Evolutionary conservation across 2,888 invertebrate species (phyloP).

Genomic region (Lepidocyrtinus sp.): DNA sequence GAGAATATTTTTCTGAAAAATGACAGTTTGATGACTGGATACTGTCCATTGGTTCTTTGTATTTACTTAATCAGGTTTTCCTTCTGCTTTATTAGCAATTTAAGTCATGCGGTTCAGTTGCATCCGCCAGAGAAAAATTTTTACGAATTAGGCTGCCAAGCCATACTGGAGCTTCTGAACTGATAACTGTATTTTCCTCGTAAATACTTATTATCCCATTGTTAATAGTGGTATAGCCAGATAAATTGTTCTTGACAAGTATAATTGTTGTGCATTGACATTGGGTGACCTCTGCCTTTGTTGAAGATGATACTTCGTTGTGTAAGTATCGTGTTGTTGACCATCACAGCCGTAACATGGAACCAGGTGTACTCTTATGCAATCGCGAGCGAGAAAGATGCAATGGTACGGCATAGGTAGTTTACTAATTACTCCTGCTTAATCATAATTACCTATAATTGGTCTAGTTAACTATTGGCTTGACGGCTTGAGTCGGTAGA

Average conservation of each 20-base stretch:
- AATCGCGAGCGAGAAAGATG: constrained; percentile 36
- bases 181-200: too few relatives aligned
- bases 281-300: too few relatives aligned
- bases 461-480: background rate
- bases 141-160: too few relatives aligned
- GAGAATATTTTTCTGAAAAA: background rate
- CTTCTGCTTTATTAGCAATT: background rate
- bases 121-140: background rate
- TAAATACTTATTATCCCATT: too few relatives aligned
- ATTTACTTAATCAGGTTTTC: background rate
- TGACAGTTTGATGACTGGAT: background rate
- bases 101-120: background rate
- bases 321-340: background rate
- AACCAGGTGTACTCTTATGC: background rate
- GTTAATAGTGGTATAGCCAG: too few relatives aligned
- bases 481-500: background rate
- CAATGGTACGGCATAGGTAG: constrained; percentile 43
- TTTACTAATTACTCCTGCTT: constrained; percentile 1
- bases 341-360: background rate
- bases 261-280: background rate
- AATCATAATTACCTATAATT: background rate
- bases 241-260: background rate
- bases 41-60: background rate
- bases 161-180: too few relatives aligned
- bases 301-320: background rate